Evolutionary conservation across 2,113 vertebrate genomes (phyloP).

Genomic region (Anhinga anhinga): DNA sequence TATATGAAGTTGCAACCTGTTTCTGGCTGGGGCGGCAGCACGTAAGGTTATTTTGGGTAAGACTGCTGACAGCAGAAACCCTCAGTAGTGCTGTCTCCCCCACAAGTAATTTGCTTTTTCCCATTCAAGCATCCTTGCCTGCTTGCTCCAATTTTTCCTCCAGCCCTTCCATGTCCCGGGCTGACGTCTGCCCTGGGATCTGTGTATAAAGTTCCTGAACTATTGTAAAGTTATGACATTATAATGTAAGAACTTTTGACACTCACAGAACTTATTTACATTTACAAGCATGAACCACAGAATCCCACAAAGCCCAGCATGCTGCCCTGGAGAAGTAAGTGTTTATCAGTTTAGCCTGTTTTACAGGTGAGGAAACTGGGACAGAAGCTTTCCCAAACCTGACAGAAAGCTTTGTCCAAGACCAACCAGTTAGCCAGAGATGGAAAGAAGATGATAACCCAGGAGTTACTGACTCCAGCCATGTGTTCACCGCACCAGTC

Average conservation of each 20-base stretch:
- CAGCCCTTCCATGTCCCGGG: background rate
- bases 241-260: background rate
- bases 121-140: background rate
- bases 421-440: background rate
- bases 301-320: background rate
- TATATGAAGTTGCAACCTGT: background rate
- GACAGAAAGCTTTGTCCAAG: background rate
- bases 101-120: conserved; percentile 1
- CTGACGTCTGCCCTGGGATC: background rate
- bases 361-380: background rate
- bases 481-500: background rate
- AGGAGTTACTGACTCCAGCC: background rate
- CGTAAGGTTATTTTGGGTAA: conserved; percentile 21
- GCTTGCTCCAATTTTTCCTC: background rate
- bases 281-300: background rate
- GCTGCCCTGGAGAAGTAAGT: background rate
- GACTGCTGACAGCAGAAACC: conserved; percentile 3
- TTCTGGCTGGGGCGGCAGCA: background rate
- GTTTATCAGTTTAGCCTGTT: background rate
- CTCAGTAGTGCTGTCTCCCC: background rate
- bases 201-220: background rate
- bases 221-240: background rate
- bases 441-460: background rate
- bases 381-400: background rate
- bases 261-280: background rate